Base-by-base conservation (phyloP, 1,140 invertebrate species). In the Scaptomyza hsui region DNA sequence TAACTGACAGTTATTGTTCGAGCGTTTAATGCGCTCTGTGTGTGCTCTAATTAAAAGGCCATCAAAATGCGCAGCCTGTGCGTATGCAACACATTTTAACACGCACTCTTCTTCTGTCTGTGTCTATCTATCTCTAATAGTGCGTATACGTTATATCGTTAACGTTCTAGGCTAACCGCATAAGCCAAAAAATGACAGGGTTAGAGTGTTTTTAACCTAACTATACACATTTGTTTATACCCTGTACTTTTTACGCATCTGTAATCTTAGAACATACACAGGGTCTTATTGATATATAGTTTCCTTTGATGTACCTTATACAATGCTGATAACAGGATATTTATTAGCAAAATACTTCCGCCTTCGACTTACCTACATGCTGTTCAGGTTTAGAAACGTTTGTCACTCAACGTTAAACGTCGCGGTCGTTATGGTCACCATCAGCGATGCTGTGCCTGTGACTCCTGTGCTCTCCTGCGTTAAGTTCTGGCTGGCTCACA, bases 71-170 rank as follows among this genome's bases (percentile, higher is more conserved):
- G 9, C 32, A 7, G 35, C 39, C 47, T 59, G 41, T 53, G 62
- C 37, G 16, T 49, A 44, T 52, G 44, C 55, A 52, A 19, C 47
- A 69, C 41, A 47, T 59, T 56, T 24, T 5, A 44, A 19, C 37
- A 39, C 0, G 1, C 12, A n/a, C n/a, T n/a, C n/a, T n/a, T n/a
- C n/a, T n/a, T n/a, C n/a, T n/a, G n/a, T n/a, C 3, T 26, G 24
- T 26, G 7, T 29, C 9, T 29, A 7, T 29, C 16, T 13, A n/a
- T 6, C 3, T 37, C 2, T 12, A 6, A 13, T 53, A 13, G 4
- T 29, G 42, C 64, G 70, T 69, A 68, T 73, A 29, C 63, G 56
- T 51, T 60, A 67, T 45, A 13, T 24, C 44, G 51, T 64, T 64
- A 65, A 55, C 39, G 49, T 53, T 13, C 37, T 7, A 29, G 5